Evolutionary conservation across 2,888 invertebrate species (phyloP).

Genomic region (Drosophila prolongata): DNA sequence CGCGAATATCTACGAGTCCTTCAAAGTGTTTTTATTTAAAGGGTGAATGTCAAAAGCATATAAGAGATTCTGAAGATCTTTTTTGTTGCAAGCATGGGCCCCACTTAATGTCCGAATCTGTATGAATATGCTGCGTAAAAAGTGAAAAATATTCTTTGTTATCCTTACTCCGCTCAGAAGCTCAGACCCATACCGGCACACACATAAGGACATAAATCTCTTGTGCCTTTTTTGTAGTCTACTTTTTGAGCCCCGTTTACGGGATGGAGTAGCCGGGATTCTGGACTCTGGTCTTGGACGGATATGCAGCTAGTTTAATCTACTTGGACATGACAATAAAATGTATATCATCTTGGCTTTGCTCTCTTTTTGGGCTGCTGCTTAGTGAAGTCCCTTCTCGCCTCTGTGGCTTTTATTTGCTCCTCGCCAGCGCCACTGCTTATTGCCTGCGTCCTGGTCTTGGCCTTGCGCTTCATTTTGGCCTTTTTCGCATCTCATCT

Average conservation of each 20-base stretch:
- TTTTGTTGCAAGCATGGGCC: conserved; percentile 4
- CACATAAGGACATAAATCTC: conserved; percentile 60
- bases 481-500: conserved; percentile 19
- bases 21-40: not conserved
- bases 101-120: conserved; percentile 4
- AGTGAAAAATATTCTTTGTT: conserved; percentile 52
- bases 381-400: conserved; percentile 76
- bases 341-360: conserved; percentile 74
- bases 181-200: conserved; percentile 3
- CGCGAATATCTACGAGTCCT: not conserved
- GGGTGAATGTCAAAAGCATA: conserved; percentile 5
- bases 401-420: conserved; percentile 74
- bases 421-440: conserved; percentile 37
- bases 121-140: conserved; percentile 42
- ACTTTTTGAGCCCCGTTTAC: conserved; percentile 52
- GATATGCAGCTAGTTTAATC: conserved; percentile 77
- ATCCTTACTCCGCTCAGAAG: conserved; percentile 10
- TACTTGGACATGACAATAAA: conserved; percentile 81
- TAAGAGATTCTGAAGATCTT: conserved; percentile 1
- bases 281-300: conserved; percentile 36
- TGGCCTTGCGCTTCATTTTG: conserved; percentile 17
- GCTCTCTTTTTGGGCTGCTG: conserved; percentile 38
- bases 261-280: conserved; percentile 14
- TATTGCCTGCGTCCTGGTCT: conserved; percentile 8
- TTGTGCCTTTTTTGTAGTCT: conserved; percentile 57